Conservation (phyloP, 2,797 vertebrate species). For the Numenius phaeopus region DNA sequence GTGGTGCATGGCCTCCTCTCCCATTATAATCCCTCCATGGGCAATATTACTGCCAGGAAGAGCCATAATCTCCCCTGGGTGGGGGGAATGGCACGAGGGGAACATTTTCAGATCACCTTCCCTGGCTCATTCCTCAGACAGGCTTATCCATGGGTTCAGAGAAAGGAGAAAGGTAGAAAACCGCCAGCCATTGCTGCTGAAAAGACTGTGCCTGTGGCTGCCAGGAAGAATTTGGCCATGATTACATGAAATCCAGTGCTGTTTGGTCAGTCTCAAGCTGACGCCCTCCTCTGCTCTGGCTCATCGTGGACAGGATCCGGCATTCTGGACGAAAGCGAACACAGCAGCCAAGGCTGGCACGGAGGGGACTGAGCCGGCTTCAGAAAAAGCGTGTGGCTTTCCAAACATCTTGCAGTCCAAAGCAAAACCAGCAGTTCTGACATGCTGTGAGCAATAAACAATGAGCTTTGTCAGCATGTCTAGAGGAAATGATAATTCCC, state of each 20-base stretch:
- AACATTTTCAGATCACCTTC: background rate
- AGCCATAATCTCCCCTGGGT: background rate
- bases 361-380: constrained; percentile 2
- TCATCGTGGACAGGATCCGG: background rate
- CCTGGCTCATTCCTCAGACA: background rate
- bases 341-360: constrained; percentile 20
- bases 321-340: rapidly evolving
- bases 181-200: background rate
- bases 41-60: background rate
- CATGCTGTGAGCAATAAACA: constrained; percentile 71
- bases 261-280: constrained; percentile 22
- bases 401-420: constrained; percentile 67
- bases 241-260: background rate
- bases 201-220: background rate
- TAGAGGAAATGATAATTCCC: constrained; percentile 69
- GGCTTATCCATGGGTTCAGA: background rate
- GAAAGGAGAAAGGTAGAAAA: background rate
- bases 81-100: rapidly evolving
- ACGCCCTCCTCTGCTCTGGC: background rate
- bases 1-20: background rate
- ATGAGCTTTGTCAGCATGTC: constrained; percentile 68
- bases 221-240: background rate
- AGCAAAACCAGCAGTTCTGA: constrained; percentile 69
- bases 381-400: constrained; percentile 59
- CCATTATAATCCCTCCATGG: background rate